Percentiles rank a stretch among this genome's conserved stretches.
Evolutionary conservation across 2,888 invertebrate genomes (phyloP).

Genomic region (Mellilla xanthometata): DNA sequence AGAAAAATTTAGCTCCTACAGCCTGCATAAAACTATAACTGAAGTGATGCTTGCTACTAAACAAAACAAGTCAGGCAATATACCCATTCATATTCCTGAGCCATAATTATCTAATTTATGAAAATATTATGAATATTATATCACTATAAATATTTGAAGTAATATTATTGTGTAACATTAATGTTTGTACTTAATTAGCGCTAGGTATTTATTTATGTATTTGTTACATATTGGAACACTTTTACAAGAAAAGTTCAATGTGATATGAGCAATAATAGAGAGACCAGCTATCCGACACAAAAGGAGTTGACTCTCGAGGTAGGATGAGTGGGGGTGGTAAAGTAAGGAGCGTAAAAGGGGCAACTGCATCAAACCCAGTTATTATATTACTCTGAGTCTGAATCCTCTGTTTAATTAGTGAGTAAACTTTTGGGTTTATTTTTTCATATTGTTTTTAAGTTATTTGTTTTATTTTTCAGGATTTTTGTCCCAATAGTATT

Average conservation of each 20-base stretch:
- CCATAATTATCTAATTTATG: constrained; percentile 57
- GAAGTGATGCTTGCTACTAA: constrained; percentile 29
- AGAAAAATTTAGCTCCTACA: constrained; percentile 15
- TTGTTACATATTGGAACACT: constrained; percentile 70
- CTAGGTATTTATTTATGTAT: constrained; percentile 71
- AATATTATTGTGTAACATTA: constrained; percentile 43
- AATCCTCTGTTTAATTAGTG: constrained; percentile 80
- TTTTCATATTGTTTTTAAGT: constrained; percentile 82
- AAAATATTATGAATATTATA: constrained; percentile 35
- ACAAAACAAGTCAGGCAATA: constrained; percentile 41
- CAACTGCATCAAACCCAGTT: constrained; percentile 52
- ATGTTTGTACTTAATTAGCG: constrained; percentile 79
- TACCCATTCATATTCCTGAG: constrained; percentile 53
- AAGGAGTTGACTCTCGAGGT: constrained; percentile 53
- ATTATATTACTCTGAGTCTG: constrained; percentile 66
- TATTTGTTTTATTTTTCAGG: constrained; percentile 73
- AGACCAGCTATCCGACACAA: constrained; percentile 61
- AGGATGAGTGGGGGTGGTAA: constrained; percentile 33
- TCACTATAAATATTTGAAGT: constrained; percentile 42
- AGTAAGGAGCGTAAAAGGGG: constrained; percentile 34
- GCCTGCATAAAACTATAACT: constrained; percentile 16
- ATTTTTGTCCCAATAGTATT: constrained; percentile 83
- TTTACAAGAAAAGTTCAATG: constrained; percentile 71
- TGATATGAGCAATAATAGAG: constrained; percentile 81
- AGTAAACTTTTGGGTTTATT: constrained; percentile 80